phyloP scores from a whole-genome alignment of 2,888 invertebrate genomes.

The Melanophora roralis region DNA sequence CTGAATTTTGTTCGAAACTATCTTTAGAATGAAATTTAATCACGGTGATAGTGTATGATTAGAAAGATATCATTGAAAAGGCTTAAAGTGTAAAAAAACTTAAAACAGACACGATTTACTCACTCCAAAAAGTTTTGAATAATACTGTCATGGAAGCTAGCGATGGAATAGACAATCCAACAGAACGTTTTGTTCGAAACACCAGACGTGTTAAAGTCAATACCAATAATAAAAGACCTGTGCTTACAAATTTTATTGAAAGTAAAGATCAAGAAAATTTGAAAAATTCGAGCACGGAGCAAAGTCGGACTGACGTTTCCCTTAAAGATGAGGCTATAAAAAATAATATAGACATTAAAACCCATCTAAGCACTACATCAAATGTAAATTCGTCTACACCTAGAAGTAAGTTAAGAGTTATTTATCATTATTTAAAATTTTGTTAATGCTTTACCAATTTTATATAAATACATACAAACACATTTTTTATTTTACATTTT shows the following conservation, averaged over 20 bases:
- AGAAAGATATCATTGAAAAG: not conserved
- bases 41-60: not conserved
- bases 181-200: slow-evolving; percentile 5
- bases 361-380: not conserved
- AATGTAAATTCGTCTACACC: slow-evolving; percentile 64
- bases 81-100: not conserved
- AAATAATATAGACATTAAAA: slow-evolving; percentile 22
- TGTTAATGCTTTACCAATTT: not conserved
- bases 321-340: slow-evolving; percentile 9
- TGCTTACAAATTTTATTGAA: slow-evolving; percentile 6
- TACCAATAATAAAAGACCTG: not conserved
- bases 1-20: not conserved
- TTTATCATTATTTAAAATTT: slow-evolving; percentile 6
- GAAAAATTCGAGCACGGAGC: slow-evolving; percentile 11
- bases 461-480: too few species aligned
- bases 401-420: slow-evolving; percentile 61
- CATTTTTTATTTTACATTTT: not conserved
- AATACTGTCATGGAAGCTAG: slow-evolving; percentile 22
- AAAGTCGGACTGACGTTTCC: slow-evolving; percentile 3
- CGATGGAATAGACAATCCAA: slow-evolving; percentile 6
- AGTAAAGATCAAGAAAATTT: slow-evolving; percentile 43
- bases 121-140: not conserved
- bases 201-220: slow-evolving; percentile 32
- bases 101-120: slow-evolving; percentile 16
- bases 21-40: not conserved